Evolutionary conservation across 2,797 vertebrate species (phyloP).

Genomic region (Cyprinodon diabolis): DNA sequence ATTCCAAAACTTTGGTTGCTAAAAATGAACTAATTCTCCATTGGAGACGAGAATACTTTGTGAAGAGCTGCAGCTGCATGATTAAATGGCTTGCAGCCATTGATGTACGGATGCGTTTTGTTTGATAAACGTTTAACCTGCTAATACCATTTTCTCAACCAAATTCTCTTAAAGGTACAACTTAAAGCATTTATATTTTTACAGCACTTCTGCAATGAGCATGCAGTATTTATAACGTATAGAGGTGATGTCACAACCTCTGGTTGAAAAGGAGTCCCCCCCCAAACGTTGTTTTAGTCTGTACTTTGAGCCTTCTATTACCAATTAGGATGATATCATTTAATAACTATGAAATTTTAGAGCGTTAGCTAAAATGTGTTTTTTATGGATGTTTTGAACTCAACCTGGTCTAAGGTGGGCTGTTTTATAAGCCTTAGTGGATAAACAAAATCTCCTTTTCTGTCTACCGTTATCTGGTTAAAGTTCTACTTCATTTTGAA

Average conservation of each 20-base stretch:
- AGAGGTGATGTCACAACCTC: not conserved
- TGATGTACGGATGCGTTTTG: not conserved
- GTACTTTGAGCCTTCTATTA: not conserved
- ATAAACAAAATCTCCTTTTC: not conserved
- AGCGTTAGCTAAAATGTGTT: not conserved
- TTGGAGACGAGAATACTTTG: not conserved
- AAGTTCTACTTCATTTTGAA: not conserved
- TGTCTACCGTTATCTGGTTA: not conserved
- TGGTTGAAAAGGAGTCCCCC: not conserved
- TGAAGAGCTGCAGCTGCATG: not conserved
- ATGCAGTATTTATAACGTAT: not conserved
- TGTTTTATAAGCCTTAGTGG: not conserved
- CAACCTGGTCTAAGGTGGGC: not conserved
- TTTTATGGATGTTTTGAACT: not conserved
- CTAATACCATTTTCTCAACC: not conserved
- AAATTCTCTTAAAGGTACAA: not conserved
- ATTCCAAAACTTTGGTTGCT: not conserved
- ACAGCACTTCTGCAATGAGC: not conserved
- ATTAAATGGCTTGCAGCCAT: slow-evolving; percentile 2
- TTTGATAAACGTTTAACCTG: not conserved
- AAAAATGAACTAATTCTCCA: slow-evolving; percentile 5
- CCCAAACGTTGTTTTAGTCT: not conserved
- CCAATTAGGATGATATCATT: no score
- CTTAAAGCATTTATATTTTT: no score
- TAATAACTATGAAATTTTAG: no score